Percentiles rank a stretch among this genome's conserved stretches.
Evolutionary conservation across 2,888 invertebrate species (phyloP).

Genomic region (Cantharis rustica): DNA sequence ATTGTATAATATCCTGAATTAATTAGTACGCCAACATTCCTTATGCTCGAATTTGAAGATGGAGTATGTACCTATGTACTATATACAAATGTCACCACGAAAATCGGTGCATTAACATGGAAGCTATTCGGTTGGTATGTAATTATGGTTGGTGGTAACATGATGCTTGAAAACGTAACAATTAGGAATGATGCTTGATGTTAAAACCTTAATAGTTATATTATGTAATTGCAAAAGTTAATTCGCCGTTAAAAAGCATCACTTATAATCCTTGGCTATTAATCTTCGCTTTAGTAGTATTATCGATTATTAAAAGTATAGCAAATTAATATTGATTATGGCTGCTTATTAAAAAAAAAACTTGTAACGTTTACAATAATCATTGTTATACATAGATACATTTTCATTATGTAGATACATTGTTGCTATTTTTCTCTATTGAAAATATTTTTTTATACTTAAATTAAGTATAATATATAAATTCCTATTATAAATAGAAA

Average conservation of each 20-base stretch:
- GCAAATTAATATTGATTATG: neutral
- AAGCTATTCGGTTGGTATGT: slow-evolving; percentile 6
- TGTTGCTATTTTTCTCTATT: too few relatives aligned
- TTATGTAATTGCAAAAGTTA: slow-evolving; percentile 12
- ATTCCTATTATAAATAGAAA: too few relatives aligned
- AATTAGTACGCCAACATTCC: slow-evolving; percentile 28
- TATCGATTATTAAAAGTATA: slow-evolving; percentile 5
- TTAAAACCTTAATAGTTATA: neutral
- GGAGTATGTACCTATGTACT: slow-evolving; percentile 8
- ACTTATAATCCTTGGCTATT: slow-evolving; percentile 16
- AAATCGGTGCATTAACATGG: slow-evolving; percentile 9
- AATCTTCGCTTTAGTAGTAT: slow-evolving; percentile 8
- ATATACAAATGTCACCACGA: slow-evolving; percentile 11
- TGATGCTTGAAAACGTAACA: slow-evolving; percentile 7
- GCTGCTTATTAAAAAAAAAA: neutral
- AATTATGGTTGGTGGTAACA: slow-evolving; percentile 11
- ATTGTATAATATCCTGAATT: slow-evolving; percentile 22
- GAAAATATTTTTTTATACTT: too few relatives aligned
- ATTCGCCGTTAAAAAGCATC: slow-evolving; percentile 23
- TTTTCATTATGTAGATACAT: neutral
- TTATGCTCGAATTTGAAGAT: slow-evolving; percentile 20
- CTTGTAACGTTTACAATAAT: neutral
- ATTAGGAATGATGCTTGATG: neutral
- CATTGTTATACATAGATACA: too few relatives aligned
- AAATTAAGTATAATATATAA: too few relatives aligned